Evolutionary conservation across 2,797 vertebrate genomes (phyloP), one percentile per base, ranked within the genome.

Genomic region (Alauda arvensis): DNA sequence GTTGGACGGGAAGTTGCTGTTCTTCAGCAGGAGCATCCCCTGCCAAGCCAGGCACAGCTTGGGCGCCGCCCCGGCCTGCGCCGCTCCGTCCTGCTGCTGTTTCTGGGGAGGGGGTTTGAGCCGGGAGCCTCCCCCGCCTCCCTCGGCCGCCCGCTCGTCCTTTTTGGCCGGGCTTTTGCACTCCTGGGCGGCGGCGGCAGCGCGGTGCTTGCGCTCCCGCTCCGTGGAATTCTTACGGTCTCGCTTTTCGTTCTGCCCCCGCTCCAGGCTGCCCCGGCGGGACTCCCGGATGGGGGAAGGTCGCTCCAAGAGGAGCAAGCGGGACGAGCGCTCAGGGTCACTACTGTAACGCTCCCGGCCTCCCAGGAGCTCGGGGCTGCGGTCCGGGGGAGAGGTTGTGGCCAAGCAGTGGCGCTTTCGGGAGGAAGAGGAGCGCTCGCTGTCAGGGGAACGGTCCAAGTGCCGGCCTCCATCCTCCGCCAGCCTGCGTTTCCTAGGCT

Each of bases 1-100:
- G 95, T 98, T 99, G 94, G 99, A 99, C 16, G 99, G 99, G 94
- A 99, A 99, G 96, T 99, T 99, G 97, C 99, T 99, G 97, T 99
- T 99, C 95, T 99, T 99, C 84, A 99, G 96, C 19, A 99, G 97
- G 33, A 99, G 98, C 98, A 99, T 99, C 29, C 99, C 99, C 10
- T 98, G 98, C 99, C 99, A 99, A 42, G 99, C 98, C 95, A 99
- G 91, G 86, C 98, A 97, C 76, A 99, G 97, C 94, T 98, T 99
- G 83, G 97, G 96, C 51, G 96, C 96, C 40, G 82, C 96, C 66
- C 98, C 98, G 25, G 95, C 95, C 97, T 98, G 83, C 82, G 96
- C 28, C 1, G 94, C 63, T 74, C 96, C 93, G 12, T 95, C 95
- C 94, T 96, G 94, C 89, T 95, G 95, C 91, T 95, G 95, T 52